Base-by-base conservation (phyloP, 2,888 invertebrate species). In the Drosophila kuntzei region DNA sequence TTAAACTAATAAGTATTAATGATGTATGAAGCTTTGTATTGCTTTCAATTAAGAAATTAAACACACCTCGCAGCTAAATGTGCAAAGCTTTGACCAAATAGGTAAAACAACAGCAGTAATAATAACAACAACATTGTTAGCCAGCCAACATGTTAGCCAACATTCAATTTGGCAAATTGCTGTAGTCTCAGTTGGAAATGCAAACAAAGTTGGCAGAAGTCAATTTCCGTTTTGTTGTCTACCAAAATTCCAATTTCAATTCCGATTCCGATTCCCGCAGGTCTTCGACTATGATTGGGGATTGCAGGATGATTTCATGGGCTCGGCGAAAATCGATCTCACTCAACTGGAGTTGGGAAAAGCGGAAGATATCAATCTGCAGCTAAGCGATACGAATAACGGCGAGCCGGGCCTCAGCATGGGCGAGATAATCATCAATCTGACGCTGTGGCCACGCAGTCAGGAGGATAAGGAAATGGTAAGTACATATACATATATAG, bases 211-310 rank as follows among this genome's bases (percentile, higher is more conserved):
- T 55, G 63, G 59, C 54, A 43, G 14, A 70, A 72, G 60, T 51
- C 66, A 65, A 66, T 67, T 71, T 71, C 65, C 62, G 58, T 44
- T 55, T 53, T 54, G 34, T 36, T 22, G 32, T 16, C 43, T 16
- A 44, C 25, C 25, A 49, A 49, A 32, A 39, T 27, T 9, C 0
- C 5, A n/a, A 41, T 29, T 29, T 1, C 39, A 53, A 41, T 53
- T 22, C 25, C 14, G 25, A 37, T 54, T 25, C 12, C 36, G 36
- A 47, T 63, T 64, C 47, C 41, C 65, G 4, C 91, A 96, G 96
- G 96, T 99, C 6, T 99, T 97, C 91, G 99, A 99, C 93, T 98
- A 98, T 92, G 99, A 99, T 91, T 98, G 98, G 96, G 98, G 98
- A 29, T 94, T 98, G 43, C 95, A 97, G 93, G 99, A 99, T 91